A percentile compares a stretch with the other conserved stretches of the same genome.
Conservation (phyloP, 2,888 invertebrate species). For the Biston betularia region DNA sequence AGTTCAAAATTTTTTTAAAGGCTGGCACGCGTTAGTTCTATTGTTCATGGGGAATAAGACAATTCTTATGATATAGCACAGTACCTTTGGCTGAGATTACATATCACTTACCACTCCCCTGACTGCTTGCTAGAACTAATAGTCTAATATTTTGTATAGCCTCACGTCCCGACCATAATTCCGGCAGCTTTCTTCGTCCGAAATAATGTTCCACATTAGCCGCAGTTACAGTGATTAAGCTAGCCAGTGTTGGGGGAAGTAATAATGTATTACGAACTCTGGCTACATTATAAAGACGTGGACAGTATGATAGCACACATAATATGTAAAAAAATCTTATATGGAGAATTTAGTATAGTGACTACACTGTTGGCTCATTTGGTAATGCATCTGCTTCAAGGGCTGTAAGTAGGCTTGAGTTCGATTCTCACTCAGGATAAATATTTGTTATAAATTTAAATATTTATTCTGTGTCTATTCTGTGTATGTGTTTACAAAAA, state of each 20-base stretch:
- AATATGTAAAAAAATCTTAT: too few species aligned
- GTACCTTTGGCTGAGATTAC: slow-evolving; percentile 22
- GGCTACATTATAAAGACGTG: slow-evolving; percentile 50
- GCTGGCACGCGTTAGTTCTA: too few species aligned
- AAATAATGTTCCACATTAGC: slow-evolving; percentile 82
- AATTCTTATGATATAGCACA: slow-evolving; percentile 19
- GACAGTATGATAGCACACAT: slow-evolving; percentile 3
- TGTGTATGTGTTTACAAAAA: too few species aligned
- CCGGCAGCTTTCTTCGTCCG: slow-evolving; percentile 71
- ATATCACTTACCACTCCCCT: slow-evolving; percentile 33
- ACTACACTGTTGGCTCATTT: too few species aligned
- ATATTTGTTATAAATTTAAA: too few species aligned
- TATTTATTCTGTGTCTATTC: too few species aligned
- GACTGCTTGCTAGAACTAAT: slow-evolving; percentile 50
- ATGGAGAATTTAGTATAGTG: too few species aligned
- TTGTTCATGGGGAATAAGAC: background rate
- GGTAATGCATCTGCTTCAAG: too few species aligned
- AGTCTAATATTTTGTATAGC: slow-evolving; percentile 71
- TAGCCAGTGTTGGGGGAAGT: slow-evolving; percentile 68
- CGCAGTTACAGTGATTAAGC: slow-evolving; percentile 83
- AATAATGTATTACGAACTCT: slow-evolving; percentile 67
- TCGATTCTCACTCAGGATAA: too few species aligned
- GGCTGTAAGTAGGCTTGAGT: too few species aligned
- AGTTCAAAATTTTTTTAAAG: too few species aligned
- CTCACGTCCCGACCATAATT: slow-evolving; percentile 74